Evolutionary conservation across 2,797 vertebrate genomes (phyloP).

Genomic region (Micromesistius poutassou): DNA sequence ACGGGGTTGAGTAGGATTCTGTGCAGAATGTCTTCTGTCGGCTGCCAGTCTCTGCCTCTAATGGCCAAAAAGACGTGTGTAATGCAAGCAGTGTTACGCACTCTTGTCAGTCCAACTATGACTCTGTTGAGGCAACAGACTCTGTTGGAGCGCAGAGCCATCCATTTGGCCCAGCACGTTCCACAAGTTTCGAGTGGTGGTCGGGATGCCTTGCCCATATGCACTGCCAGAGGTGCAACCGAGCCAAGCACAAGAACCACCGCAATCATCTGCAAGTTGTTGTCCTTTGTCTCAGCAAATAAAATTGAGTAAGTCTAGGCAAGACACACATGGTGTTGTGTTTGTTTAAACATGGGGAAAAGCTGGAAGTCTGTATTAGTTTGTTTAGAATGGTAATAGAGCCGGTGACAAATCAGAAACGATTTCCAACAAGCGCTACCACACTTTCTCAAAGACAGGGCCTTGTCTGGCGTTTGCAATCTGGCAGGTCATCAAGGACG

Average conservation of each 20-base stretch:
- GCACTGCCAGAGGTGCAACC: too few relatives aligned
- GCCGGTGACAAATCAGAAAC: background rate
- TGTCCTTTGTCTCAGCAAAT: too few relatives aligned
- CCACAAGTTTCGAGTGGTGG: background rate
- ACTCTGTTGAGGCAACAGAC: slow-evolving; percentile 14
- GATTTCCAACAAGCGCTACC: background rate
- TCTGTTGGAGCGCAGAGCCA: slow-evolving; percentile 26
- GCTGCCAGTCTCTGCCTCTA: slow-evolving; percentile 21
- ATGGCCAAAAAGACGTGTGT: background rate
- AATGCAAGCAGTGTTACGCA: slow-evolving; percentile 10
- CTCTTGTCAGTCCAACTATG: slow-evolving; percentile 24
- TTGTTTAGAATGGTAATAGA: background rate
- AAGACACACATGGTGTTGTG: background rate
- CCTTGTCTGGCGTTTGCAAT: background rate
- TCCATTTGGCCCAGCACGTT: slow-evolving; percentile 4
- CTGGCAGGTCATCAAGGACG: too few relatives aligned
- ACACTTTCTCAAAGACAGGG: background rate
- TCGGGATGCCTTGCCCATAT: too few relatives aligned
- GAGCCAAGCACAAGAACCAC: too few relatives aligned
- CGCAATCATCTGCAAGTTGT: too few relatives aligned
- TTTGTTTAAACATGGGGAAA: background rate
- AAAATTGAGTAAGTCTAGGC: too few relatives aligned
- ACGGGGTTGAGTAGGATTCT: slow-evolving; percentile 3
- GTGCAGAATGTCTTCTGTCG: slow-evolving; percentile 13
- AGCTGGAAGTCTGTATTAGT: background rate